phyloP scores from a whole-genome alignment of 1,140 invertebrate species.

The Drosophila ficusphila region DNA sequence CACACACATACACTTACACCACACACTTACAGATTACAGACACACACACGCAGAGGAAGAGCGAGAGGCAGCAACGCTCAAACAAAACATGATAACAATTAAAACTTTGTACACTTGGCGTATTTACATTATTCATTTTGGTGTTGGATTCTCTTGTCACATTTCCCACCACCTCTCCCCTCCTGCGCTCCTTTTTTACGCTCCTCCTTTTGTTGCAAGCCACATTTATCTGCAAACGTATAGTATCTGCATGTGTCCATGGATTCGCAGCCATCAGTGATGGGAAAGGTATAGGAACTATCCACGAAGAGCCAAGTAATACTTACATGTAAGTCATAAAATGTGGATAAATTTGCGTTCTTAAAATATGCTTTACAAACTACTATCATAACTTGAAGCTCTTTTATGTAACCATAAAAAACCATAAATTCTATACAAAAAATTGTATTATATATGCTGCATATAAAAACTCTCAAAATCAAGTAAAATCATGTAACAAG shows the following conservation, averaged over 20 bases:
- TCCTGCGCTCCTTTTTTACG: constrained; percentile 33
- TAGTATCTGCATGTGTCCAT: constrained; percentile 12
- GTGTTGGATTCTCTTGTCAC: constrained; percentile 76
- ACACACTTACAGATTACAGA: not conserved
- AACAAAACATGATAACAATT: constrained; percentile 82
- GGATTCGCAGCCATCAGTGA: constrained; percentile 7
- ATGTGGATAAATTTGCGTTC: too few relatives aligned
- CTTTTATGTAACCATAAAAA: too few relatives aligned
- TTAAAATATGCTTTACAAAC: not conserved
- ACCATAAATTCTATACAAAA: not conserved
- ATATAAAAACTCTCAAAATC: too few relatives aligned
- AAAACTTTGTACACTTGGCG: constrained; percentile 80
- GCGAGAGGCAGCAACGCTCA: constrained; percentile 39
- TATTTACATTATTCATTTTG: constrained; percentile 81
- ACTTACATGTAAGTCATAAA: too few relatives aligned
- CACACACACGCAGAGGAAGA: not conserved
- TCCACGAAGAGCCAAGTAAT: too few relatives aligned
- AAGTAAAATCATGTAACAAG: too few relatives aligned
- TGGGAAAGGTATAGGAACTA: constrained; percentile 12
- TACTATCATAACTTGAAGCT: not conserved
- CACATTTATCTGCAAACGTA: constrained; percentile 14
- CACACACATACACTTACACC: not conserved
- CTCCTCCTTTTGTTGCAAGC: constrained; percentile 18
- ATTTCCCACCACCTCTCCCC: constrained; percentile 37
- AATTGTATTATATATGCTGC: too few relatives aligned